Base-by-base conservation (phyloP, 2,797 vertebrate species). In the Spinus olivaceus region DNA sequence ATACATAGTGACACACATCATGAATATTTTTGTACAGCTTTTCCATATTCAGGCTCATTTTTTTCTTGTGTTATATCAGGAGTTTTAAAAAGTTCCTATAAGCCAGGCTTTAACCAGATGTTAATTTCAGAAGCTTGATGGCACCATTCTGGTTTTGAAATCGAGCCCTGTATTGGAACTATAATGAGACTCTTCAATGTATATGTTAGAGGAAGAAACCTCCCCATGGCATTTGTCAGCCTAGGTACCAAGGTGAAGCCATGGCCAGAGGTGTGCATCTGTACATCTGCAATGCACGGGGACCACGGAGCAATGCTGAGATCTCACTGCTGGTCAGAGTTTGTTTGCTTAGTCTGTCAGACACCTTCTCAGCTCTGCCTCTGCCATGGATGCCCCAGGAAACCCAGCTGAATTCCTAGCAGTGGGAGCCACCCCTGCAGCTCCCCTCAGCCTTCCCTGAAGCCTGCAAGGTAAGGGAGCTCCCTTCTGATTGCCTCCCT, bases 91-190 rank as follows among this genome's bases (percentile, higher is more conserved):
- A 3, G 2, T 66, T 73, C 27, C 4, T 46, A 4, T 42, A 81
- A 67, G 9, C 18, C 1, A 0, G 41, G 14, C 47, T 93, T 83
- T 60, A 88, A 74, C 37, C 70, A 88, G 89, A 60, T 86, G 78
- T 86, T 88, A 46, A 47, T 78, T 86, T 92, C 81, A 86, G 78
- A 92, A 90, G 28, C 32, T 56, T 39, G 44, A 13, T 51, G 56
- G 24, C 49, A 70, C 51, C 20, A 15, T 73, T 77, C 46, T 57
- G 50, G 19, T 74, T 93, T 73, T 18, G 5, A 86, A 93, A 88
- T 60, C 49, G 61, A 78, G 41, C 12, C 14, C 46, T 46, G 1
- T 74, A 28, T 1, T 57, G 17, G n/a, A 81, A 37, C 63, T 37
- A 3, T n/a, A 57, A 67, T 0, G 10, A 79, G 90, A 65, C 35